Percentiles rank a stretch among this genome's conserved stretches.
Conservation (phyloP, 2,113 vertebrate genomes). For the Myocastor coypus region DNA sequence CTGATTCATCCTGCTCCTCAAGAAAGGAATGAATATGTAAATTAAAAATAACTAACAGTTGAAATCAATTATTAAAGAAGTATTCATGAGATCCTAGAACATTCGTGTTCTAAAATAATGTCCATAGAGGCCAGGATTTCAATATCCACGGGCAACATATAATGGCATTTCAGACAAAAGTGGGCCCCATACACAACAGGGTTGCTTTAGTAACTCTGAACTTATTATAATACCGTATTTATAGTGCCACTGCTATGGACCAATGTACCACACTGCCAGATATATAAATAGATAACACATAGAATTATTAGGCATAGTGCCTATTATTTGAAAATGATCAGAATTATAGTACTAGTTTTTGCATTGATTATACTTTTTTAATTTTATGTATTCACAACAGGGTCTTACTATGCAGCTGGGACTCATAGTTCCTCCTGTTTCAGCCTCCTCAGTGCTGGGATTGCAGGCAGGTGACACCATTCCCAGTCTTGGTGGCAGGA, state of each 20-base stretch:
- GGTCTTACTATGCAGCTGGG: too few species aligned
- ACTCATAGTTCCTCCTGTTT: too few species aligned
- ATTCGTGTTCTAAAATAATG: neutral
- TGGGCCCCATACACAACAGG: too few species aligned
- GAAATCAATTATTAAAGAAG: neutral
- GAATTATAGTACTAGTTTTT: too few species aligned
- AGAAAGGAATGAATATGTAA: neutral
- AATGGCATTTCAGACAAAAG: neutral
- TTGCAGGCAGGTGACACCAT: too few species aligned
- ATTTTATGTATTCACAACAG: too few species aligned
- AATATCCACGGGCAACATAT: neutral
- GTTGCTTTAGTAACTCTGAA: too few species aligned
- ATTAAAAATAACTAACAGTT: neutral
- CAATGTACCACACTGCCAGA: neutral
- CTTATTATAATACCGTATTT: neutral
- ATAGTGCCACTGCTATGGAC: neutral
- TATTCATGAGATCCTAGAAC: neutral
- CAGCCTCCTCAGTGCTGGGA: too few species aligned
- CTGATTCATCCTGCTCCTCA: neutral
- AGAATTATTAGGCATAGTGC: too few species aligned
- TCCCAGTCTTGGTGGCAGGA: too few species aligned
- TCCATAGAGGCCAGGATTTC: neutral
- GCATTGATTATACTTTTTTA: neutral
- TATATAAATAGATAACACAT: too few species aligned
- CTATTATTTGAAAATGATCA: neutral